Conservation (phyloP, 2,113 vertebrate species). For the Myotis brandtii region DNA sequence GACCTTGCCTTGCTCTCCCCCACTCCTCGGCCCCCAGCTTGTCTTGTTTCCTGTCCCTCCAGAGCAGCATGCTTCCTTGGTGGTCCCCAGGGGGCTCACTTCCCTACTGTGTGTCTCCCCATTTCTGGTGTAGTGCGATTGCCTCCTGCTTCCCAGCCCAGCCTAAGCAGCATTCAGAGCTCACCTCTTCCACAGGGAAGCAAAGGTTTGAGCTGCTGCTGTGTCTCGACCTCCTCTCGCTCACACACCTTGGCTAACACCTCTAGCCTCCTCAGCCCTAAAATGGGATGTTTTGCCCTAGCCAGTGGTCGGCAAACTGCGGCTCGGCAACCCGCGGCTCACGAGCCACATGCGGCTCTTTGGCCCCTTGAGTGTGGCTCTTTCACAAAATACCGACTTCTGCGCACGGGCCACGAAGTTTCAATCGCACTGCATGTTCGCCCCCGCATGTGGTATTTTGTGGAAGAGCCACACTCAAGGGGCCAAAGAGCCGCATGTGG, state of each 20-base stretch:
- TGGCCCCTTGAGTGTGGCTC: too few species aligned
- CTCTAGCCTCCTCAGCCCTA: background rate
- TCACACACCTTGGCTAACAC: background rate
- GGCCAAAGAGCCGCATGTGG: too few species aligned
- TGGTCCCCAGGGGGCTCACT: background rate
- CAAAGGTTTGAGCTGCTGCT: background rate
- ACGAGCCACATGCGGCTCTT: too few species aligned
- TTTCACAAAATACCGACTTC: too few species aligned
- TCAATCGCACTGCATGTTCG: too few species aligned
- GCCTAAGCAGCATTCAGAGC: background rate
- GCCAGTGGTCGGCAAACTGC: too few species aligned
- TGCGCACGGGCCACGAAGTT: too few species aligned
- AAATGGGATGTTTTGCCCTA: background rate
- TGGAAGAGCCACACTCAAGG: too few species aligned
- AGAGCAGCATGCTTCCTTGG: background rate
- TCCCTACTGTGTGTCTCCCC: rapidly evolving
- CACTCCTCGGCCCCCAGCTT: background rate
- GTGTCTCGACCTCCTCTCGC: background rate
- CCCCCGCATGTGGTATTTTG: too few species aligned
- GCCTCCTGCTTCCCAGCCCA: background rate
- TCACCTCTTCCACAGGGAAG: background rate
- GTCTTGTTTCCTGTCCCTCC: background rate
- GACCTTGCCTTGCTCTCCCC: background rate
- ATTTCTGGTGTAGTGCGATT: background rate
- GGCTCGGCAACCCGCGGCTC: too few species aligned